Percentiles rank a stretch among this genome's conserved stretches.
Evolutionary conservation across 2,888 invertebrate genomes (phyloP).

Genomic region (Agapostemon virescens): DNA sequence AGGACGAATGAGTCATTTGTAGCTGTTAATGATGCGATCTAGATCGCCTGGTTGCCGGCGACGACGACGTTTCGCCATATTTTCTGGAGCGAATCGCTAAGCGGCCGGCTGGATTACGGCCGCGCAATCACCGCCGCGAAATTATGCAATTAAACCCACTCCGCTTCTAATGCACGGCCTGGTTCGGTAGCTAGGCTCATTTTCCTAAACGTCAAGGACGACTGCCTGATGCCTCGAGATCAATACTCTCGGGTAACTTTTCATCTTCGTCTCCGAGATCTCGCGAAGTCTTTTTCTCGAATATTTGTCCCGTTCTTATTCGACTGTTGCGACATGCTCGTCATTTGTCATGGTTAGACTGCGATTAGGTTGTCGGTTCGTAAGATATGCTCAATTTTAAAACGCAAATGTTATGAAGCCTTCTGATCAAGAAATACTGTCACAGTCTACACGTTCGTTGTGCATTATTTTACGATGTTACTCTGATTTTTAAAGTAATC

Average conservation of each 20-base stretch:
- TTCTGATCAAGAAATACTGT: too few species aligned
- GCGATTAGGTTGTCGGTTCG: too few species aligned
- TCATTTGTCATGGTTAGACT: too few species aligned
- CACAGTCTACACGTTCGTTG: too few species aligned
- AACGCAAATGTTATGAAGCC: too few species aligned
- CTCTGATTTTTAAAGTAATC: too few species aligned
- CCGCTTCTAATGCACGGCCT: constrained; percentile 45
- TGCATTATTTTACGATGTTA: too few species aligned
- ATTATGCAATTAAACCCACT: constrained; percentile 61
- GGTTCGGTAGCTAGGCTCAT: constrained; percentile 34
- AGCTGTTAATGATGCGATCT: constrained; percentile 51
- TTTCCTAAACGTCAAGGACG: constrained; percentile 43
- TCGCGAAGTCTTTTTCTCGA: neutral
- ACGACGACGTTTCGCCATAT: constrained; percentile 31
- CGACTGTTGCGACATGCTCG: neutral
- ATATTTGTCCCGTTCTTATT: neutral
- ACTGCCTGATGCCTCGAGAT: neutral
- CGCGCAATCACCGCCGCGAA: constrained; percentile 57
- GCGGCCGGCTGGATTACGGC: constrained; percentile 20
- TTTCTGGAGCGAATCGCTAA: constrained; percentile 18
- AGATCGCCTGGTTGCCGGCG: constrained; percentile 24
- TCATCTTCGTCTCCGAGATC: neutral
- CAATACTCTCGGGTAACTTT: neutral
- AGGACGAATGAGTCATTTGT: constrained; percentile 54
- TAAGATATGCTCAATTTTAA: too few species aligned